Evolutionary conservation across 1,140 invertebrate species (phyloP), one percentile per base, ranked within the genome.

Genomic region (Monomorium pharaonis): DNA sequence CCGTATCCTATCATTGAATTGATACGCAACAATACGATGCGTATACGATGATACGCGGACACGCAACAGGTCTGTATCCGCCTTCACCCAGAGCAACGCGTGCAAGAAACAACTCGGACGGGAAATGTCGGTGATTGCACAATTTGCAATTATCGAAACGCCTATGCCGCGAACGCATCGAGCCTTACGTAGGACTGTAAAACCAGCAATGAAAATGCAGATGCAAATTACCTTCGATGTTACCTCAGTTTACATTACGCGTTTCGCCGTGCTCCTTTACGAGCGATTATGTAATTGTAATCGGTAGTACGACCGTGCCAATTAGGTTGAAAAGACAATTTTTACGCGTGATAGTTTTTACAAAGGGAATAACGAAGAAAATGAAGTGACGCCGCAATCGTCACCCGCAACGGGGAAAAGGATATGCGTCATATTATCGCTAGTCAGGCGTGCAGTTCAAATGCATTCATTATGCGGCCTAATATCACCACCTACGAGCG

Each of bases 271-370:
- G 7, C 7, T 24, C 47, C 27, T 67, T 80, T 69, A 69, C 47
- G 47, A 80, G 44, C 62, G n/a, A 21, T 80, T 80, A 69, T 80
- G 44, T 54, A 80, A 80, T 80, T 51, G 42, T 67, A 80, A 67
- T 69, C 16, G 12, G 3, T 62, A 18, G 3, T 62, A 51, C 27
- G 37, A 49, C n/a, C 47, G 47, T 44, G 60, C 21, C 24, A 33
- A 78, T 65, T 65, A 78, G 16, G 12, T n/a, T 18, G 21, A 51
- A 37, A 49, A 67, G 5, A 51, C 3, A 42, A 58, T 56, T 70
- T 81, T 72, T 81, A 27, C 21, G 24, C 18, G 24, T 14, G 67
- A 81, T 9, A 58, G 12, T 44, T 72, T 58, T n/a, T n/a, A n/a
- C n/a, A n/a, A n/a, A n/a, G n/a, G n/a, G n/a, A n/a, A n/a, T n/a